Evolutionary conservation across 2,888 invertebrate genomes (phyloP), one percentile per base, ranked within the genome.

Genomic region (Dynastes hyllus): DNA sequence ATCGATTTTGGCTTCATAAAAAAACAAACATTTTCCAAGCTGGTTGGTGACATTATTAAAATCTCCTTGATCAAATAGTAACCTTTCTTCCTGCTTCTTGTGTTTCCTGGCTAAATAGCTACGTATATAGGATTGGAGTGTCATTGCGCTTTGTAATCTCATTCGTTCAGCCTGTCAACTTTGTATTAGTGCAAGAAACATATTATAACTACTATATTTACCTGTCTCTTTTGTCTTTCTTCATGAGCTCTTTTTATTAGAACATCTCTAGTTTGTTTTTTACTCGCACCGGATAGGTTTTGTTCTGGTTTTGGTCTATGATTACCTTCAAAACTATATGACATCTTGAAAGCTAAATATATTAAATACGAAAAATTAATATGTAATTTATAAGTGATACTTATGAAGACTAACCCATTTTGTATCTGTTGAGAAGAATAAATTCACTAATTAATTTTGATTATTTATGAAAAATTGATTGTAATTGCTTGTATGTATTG

Each of bases 151-250:
- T 84, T 93, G 93, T 50, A 94, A 90, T 85, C 93, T 93, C 84
- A 92, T 91, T 80, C 97, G 92, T 82, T 93, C 91, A 86, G 96
- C 94, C 93, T 92, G 76, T 58, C 63, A 67, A 79, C 73, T 71
- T 55, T 27, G 53, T 16, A 66, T 40, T n/a, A 70, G 80, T 79
- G 76, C 27, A 9, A 27, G 22, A 50, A 63, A 50, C 6, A 58
- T 51, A 58, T 65, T 76, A 45, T 16, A 11, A 65, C 9, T n/a
- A 58, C 32, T 6, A 50, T 40, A 9, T 81, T 85, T 87, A 95
- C 96, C 91, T 97, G 97, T 88, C 98, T 91, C 89, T 96, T 97
- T 82, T 94, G 92, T 81, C 98, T 92, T 89, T 97, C 97, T 86
- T 93, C 92, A 86, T 97, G 96, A 65, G 96, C 95, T 87, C 95